Evolutionary conservation across 2,888 invertebrate species (phyloP), one percentile per base, ranked within the genome.

Genomic region (Sinotaia quadrata): DNA sequence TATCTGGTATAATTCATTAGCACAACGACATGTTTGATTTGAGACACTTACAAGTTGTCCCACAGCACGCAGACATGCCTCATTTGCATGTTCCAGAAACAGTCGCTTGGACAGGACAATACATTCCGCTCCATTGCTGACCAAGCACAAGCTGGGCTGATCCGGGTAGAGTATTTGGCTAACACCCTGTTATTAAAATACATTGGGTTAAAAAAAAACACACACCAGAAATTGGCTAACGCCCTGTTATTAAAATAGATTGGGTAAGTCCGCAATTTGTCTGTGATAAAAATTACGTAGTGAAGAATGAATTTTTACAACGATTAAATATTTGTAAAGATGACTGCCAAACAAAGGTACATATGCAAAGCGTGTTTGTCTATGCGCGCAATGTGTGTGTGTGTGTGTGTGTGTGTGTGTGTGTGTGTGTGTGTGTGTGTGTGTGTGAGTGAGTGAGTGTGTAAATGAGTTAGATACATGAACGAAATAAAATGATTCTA

Each of bases 101-200:
- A 84, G 78, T 52, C 81, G 80, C 72, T 85, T 86, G 37, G 84
- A 81, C 37, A 86, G 80, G 75, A 85, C 81, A 24, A 86, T 78
- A 68, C 85, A 85, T 74, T 86, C 86, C 36, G 86, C 85, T 15
- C 86, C 85, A 69, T 86, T 86, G 59, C 84, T 85, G 34, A 85
- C 80, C 2, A 86, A 75, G 33, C 82, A 82, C 54, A 85, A 73
- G 56, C 80, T 83, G n/a, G 84, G 83, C 72, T 83, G 82, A 18
- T 84, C 82, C 2, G 76, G 77, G 65, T 80, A 83, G n/a, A 85
- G 73, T 31, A 81, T 63, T 34, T 76, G 78, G 12, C 80, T 78
- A 33, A 85, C 68, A 56, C 86, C 86, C 84, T 86, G 74, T 15
- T 24, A 70, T 15, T 24, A 8, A 7, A 41, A 41, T 41, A n/a